A percentile compares a stretch with the other conserved stretches of the same genome.
phyloP scores from a whole-genome alignment of 1,140 invertebrate species.

The Hesperophylax magnus region DNA sequence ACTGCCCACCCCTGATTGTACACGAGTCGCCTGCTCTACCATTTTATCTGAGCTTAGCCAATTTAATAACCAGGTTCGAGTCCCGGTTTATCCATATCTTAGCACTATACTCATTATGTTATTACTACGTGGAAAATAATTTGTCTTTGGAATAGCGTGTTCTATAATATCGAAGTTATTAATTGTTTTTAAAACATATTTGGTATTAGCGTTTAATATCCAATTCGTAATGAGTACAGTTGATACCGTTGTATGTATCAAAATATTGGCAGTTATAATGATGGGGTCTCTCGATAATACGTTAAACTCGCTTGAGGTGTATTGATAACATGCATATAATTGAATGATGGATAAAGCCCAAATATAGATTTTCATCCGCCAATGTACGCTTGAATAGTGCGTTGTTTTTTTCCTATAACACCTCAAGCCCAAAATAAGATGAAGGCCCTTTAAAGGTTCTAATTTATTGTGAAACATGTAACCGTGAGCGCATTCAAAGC shows the following conservation, averaged over 20 bases:
- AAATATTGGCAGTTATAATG: too few relatives aligned
- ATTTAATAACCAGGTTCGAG: too few relatives aligned
- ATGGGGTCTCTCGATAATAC: background rate
- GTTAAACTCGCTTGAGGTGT: background rate
- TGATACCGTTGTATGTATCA: too few relatives aligned
- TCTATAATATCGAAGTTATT: background rate
- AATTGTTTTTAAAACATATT: background rate
- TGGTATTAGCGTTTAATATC: too few relatives aligned
- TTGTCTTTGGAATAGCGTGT: background rate
- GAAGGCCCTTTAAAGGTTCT: background rate
- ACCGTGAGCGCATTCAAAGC: background rate
- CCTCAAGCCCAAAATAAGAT: background rate
- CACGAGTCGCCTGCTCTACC: too few relatives aligned
- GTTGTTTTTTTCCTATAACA: background rate
- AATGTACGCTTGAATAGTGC: background rate
- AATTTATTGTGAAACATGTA: background rate
- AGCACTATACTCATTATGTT: background rate
- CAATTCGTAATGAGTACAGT: too few relatives aligned
- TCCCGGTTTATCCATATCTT: too few relatives aligned
- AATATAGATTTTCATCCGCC: background rate
- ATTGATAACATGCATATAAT: background rate
- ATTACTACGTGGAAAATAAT: background rate
- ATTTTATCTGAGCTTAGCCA: too few relatives aligned
- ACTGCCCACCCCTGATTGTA: too few relatives aligned
- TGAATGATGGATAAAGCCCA: background rate